Conservation (phyloP, 2,888 invertebrate genomes). For the Drosophila helvetica region DNA sequence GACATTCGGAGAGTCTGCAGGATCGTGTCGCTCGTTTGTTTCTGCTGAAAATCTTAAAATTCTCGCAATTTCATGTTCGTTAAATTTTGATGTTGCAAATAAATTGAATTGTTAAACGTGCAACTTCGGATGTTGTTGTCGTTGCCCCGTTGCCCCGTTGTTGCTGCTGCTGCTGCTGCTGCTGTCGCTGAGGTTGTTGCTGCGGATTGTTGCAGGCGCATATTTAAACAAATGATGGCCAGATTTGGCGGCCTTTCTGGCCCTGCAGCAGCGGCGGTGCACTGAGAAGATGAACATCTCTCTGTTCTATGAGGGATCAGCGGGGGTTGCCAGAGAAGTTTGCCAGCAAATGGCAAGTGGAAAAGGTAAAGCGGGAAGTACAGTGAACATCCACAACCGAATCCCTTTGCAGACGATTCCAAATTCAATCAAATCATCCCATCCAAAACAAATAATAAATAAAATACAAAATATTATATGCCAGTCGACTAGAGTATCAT, state of each 20-base stretch:
- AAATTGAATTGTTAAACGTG: constrained; percentile 84
- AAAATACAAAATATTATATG: too few relatives aligned
- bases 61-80: constrained; percentile 84
- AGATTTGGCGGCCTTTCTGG: constrained; percentile 70
- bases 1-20: constrained; percentile 64
- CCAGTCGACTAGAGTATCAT: too few relatives aligned
- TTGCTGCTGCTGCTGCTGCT: constrained; percentile 23
- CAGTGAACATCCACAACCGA: too few relatives aligned
- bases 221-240: constrained; percentile 83
- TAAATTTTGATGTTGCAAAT: constrained; percentile 82
- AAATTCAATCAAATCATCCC: background rate
- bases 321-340: constrained; percentile 14
- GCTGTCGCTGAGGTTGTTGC: constrained; percentile 45
- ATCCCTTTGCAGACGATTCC: too few relatives aligned
- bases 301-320: constrained; percentile 50
- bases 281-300: constrained; percentile 62
- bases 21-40: constrained; percentile 84
- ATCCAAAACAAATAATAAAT: background rate
- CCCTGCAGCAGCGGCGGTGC: constrained; percentile 49
- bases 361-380: too few relatives aligned
- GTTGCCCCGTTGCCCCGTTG: constrained; percentile 28
- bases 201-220: constrained; percentile 74
- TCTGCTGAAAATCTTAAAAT: constrained; percentile 84
- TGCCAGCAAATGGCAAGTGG: background rate
- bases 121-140: constrained; percentile 78